Evolutionary conservation across 2,113 vertebrate genomes (phyloP), one percentile per base, ranked within the genome.

Genomic region (Archilochus colubris): DNA sequence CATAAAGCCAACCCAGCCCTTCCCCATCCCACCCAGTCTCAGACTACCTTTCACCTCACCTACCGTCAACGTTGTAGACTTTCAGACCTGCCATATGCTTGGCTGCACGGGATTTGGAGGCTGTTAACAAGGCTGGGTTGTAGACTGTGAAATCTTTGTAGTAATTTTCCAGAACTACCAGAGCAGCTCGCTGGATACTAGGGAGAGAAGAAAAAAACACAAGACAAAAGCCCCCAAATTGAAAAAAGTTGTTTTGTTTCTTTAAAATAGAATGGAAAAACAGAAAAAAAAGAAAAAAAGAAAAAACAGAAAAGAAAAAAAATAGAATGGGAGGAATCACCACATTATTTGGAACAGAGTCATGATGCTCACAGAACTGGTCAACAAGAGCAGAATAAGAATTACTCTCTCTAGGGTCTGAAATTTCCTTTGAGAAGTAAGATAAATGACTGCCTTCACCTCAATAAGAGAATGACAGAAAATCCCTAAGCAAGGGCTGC

Each of bases 41-140:
- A 57, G 48, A 72, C 72, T 20, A 4, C 46, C 54, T 83, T 94
- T 90, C 46, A 63, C 82, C 70, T 63, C 80, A 98, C 99, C 72
- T 91, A 99, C 99, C 99, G 18, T 99, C 99, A 46, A 99, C 99
- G 43, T 98, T 99, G 98, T 99, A 99, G 96, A 99, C 99, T 96
- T 99, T 99, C 80, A 99, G 98, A 48, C 98, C 99, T 2, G 98
- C 98, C 98, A 99, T 98, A 92, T 99, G 98, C 91, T 99, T 99
- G 95, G 98, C 98, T 73, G 98, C 98, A 27, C 98, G 97, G 89
- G 99, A 98, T 89, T 99, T 99, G 59, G 98, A 98, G 88, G 98
- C 98, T 50, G 98, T 98, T 62, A 99, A 96, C 55, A 99, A 98
- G 36, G 98, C 98, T 4, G 99, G 98, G 93, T 99, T 99, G 94